A percentile compares a stretch with the other conserved stretches of the same genome.
phyloP scores from a whole-genome alignment of 2,888 invertebrate genomes.

The Drosophila cracens region DNA sequence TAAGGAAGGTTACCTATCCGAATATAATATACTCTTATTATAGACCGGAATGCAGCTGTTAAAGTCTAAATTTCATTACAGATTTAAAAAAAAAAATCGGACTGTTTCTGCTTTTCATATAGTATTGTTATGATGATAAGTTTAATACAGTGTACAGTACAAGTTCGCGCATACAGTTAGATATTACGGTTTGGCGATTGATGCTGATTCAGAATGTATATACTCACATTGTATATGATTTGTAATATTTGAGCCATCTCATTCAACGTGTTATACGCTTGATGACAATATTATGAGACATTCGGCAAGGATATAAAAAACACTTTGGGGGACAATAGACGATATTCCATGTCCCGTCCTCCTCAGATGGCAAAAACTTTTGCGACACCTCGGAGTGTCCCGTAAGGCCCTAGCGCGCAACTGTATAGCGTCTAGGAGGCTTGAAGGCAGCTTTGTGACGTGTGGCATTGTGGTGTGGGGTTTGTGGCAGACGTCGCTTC shows the following conservation, averaged over 20 bases:
- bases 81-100: not conserved
- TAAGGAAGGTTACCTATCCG: not conserved
- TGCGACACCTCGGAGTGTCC: conserved; percentile 53
- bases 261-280: not conserved
- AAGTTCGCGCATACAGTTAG: not conserved
- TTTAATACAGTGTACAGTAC: not conserved
- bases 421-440: conserved; percentile 7
- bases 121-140: not conserved
- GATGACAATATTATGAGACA: not conserved
- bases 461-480: not conserved
- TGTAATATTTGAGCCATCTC: not conserved
- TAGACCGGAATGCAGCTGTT: not conserved
- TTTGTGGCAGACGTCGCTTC: conserved; percentile 18
- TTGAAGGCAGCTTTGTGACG: not conserved
- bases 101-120: not conserved
- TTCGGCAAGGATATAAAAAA: conserved; percentile 48
- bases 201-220: not conserved
- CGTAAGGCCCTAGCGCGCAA: conserved; percentile 14
- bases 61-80: not conserved
- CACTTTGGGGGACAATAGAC: conserved; percentile 80
- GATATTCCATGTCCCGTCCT: conserved; percentile 9
- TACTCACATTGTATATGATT: not conserved
- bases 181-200: not conserved
- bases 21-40: not conserved
- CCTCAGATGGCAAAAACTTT: conserved; percentile 52